Evolutionary conservation across 2,113 vertebrate genomes (phyloP), one percentile per base, ranked within the genome.

Genomic region (Tragelaphus scriptus): DNA sequence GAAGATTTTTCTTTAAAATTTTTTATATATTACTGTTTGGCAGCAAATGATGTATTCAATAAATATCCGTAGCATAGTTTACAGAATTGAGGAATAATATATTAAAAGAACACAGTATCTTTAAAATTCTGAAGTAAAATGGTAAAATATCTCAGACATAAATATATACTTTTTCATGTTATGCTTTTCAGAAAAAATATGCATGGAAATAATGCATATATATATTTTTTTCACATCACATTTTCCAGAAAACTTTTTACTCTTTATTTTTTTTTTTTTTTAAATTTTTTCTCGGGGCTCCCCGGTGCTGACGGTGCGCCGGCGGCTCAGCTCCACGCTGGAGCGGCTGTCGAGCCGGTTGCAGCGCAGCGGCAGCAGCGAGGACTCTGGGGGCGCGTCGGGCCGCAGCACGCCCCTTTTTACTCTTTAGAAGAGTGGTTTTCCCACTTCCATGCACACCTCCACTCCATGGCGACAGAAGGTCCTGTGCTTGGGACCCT

Each of bases 321-420:
- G 99, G 98, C 99, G 99, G 98, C 99, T 99, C n/a, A 99, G 99
- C 61, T 99, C 99, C 94, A 99, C 99, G 0, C 97, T 99, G 97
- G 99, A 99, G 56, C 99, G 99, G 0, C 99, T 99, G n/a, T 99
- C 99, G 0, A 99, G 99, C 14, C 99, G 99, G 85, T 98, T 99
- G 16, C 99, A 99, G 92, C 99, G 98, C 89, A 99, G 99, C 15
- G 99, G 99, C 90, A 99, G 99, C 96, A 99, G 99, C 88, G 98
- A 93, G 97, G 98, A 99, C 61, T 98, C 96, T 1, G 99, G 96
- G 26, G 98, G 95, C 79, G 30, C 91, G 16, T 98, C 98, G 2
- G 98, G 91, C 98, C 95, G n/a, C 96, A 98, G 3, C 98, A 98
- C 15, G 97, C 99, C 99, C n/a, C n/a, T n/a, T n/a, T n/a, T n/a